Conservation (phyloP, 92 coral and sea anemone species). For the Galaxea fascicularis region DNA sequence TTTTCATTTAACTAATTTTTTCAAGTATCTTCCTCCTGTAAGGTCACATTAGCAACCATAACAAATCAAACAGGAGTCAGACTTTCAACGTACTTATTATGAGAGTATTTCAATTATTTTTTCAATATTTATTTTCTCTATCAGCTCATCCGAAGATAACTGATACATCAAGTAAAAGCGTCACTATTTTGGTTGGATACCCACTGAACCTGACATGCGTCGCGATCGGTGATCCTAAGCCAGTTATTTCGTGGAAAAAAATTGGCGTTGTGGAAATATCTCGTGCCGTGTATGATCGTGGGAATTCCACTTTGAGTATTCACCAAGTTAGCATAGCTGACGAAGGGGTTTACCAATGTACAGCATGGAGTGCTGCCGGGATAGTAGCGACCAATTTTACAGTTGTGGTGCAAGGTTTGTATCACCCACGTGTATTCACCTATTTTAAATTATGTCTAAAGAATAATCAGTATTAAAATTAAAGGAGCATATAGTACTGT, state of each 20-base stretch:
- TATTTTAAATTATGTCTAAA: too few relatives aligned
- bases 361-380: slow-evolving; percentile 25
- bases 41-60: not conserved
- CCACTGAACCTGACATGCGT: slow-evolving; percentile 25
- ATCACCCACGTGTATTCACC: not conserved
- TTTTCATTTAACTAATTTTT: too few relatives aligned
- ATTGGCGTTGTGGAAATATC: slow-evolving; percentile 34
- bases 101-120: not conserved
- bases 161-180: not conserved
- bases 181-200: slow-evolving; percentile 2
- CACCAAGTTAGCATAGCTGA: not conserved
- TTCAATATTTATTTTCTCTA: not conserved
- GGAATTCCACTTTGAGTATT: slow-evolving; percentile 26
- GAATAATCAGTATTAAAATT: too few relatives aligned
- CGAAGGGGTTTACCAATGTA: slow-evolving; percentile 34
- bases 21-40: too few relatives aligned
- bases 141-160: not conserved
- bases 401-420: slow-evolving; percentile 11
- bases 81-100: too few relatives aligned
- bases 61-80: too few relatives aligned
- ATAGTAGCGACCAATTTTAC: slow-evolving; percentile 13
- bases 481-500: too few relatives aligned
- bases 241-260: slow-evolving; percentile 38
- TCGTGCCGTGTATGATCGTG: not conserved
- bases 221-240: slow-evolving; percentile 41